Evolutionary conservation across 1,140 invertebrate species (phyloP), one percentile per base, ranked within the genome.

Genomic region (Listronotus oregonensis): DNA sequence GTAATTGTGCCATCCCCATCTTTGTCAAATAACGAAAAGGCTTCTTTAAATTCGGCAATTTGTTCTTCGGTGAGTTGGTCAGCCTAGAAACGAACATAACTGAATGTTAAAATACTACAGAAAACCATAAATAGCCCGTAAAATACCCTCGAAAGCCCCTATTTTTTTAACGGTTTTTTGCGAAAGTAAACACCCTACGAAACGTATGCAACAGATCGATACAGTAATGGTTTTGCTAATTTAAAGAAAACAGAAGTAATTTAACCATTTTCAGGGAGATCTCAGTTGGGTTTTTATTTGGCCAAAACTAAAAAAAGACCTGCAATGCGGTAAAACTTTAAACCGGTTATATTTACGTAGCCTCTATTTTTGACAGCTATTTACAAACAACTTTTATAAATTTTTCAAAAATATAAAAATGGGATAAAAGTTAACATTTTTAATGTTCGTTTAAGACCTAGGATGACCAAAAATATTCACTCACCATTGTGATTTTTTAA

Each of bases 1-100:
- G 97, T 98, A 83, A 99, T 99, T 76, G 97, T 98, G 80, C 98
- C 97, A 86, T 99, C 97, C 65, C 97, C 97, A 81, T 99, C 96
- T 84, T 99, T 99, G 84, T 99, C 97, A 84, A 99, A 99, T 75
- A 99, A 87, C 82, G 95, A 97, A 81, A 99, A 98, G 68, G 97
- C 97, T 84, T 99, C 96, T 86, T 99, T 99, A 87, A 99, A 98
- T 84, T 99, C 96, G 76, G 95, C 94, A 80, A 97, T 97, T 84
- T 97, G 95, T 87, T 97, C 95, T 83, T 97, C 95, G 82, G 95
- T 97, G 78, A 97, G 87, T 87, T 97, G 94, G 85, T 97, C 95
- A 81, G 95, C 94, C 95, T 96, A 82, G 31, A 72, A 73, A 58
- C 18, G 17, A 64, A 43, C 12, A 27, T 61, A 14, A 14, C 12